Evolutionary conservation across 2,888 invertebrate species (phyloP), one percentile per base, ranked within the genome.

Genomic region (Drosophila meridionalis): DNA sequence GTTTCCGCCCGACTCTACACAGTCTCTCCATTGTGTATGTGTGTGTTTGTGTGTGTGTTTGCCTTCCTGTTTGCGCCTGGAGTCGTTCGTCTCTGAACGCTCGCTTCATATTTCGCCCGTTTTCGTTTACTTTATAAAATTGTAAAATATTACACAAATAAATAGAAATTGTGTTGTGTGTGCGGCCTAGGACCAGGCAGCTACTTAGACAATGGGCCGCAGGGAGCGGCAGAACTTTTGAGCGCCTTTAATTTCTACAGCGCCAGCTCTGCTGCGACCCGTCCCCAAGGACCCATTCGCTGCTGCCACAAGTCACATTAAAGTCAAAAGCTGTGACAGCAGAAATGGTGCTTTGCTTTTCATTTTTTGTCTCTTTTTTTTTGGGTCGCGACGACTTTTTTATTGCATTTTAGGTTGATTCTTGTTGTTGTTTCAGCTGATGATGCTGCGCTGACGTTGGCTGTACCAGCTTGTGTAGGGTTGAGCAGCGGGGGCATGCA

Each of bases 101-200:
- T 66, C 60, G 63, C 71, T 73, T 78, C 78, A 78, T 80, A 70
- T 89, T 85, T 84, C 63, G 69, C 60, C 57, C 53, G 58, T 66
- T 73, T 71, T 70, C 67, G 73, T 87, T 83, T 72, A 83, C 90
- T 87, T 90, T 76, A 83, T 79, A 83, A 90, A 88, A 87, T 87
- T 88, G 90, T 83, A 83, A 87, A 87, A 90, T 87, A 90, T 90
- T 79, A 83, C 68, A 73, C 71, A 83, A 87, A 87, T 87, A 90
- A 88, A 90, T 88, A 82, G 77, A 60, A 87, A 77, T 74, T 69
- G 66, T 55, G 65, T 66, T 61, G 64, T 50, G 62, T 55, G 67
- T 57, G 63, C 20, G 3, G 20, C 12, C 38, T 48, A 64, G 45
- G 42, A 30, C 32, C 58, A 64, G 59, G 56, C 64, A 73, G 85